These are phyloP conservation scores for Lucilia cuprina DNA, from an alignment of 1,140 invertebrate genomes.

Conservation along the genomic window DNA sequence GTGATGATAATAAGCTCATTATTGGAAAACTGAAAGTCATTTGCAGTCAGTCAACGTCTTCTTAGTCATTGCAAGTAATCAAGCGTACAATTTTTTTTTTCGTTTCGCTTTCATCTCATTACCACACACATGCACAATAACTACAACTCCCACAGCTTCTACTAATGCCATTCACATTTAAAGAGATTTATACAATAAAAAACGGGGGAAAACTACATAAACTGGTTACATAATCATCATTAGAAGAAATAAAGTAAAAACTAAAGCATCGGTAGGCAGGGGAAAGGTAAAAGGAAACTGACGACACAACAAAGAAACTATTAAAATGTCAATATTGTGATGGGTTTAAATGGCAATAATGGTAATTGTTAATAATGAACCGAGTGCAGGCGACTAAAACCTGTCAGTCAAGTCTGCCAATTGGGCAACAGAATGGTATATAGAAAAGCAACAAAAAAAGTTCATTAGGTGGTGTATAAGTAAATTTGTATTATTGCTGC, in stretches of 20 bases:
- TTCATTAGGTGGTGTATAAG: background rate
- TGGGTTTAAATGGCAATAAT: conserved; percentile 1
- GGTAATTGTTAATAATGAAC: conserved; percentile 5
- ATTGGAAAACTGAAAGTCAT: conserved; percentile 17
- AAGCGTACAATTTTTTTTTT: background rate
- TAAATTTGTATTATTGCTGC: background rate
- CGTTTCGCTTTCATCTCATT: too few species aligned
- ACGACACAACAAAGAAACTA: background rate
- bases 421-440: background rate
- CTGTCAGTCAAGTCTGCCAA: background rate
- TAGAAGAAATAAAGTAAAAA: background rate
- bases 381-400: background rate
- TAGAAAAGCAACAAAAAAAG: background rate
- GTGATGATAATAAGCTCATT: conserved; percentile 19
- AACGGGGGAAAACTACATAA: background rate
- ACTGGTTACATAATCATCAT: background rate
- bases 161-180: background rate
- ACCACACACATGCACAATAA: too few species aligned
- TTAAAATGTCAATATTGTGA: conserved; percentile 15
- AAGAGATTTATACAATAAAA: background rate
- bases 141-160: background rate
- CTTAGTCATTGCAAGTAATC: background rate
- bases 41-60: background rate
- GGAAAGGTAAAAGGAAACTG: background rate
- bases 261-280: background rate